Base-by-base conservation (phyloP, 2,888 invertebrate genomes). In the Chymomyza fuscimana region DNA sequence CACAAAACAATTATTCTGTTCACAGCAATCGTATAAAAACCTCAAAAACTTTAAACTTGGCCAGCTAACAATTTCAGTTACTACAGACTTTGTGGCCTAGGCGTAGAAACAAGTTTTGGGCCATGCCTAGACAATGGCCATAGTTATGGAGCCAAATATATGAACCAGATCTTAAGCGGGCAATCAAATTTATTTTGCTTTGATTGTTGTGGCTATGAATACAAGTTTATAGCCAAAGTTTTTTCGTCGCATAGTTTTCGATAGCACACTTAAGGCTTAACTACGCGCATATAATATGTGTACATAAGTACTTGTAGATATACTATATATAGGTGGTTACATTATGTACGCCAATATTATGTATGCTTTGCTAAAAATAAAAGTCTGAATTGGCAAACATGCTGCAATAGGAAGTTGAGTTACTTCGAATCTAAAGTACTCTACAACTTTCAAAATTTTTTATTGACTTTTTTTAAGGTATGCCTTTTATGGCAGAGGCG, bases 381-480 rank as follows among this genome's bases (percentile, higher is more conserved):
- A 80, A 72, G 73, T 78, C 68, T 84, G 84, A 86, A 83, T 83
- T 83, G 83, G 83, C 83, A 79, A 86, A 83, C 82, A 83, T 80
- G 83, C 87, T 83, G 86, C 84, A 86, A 29, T 83, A 46, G 40
- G 40, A 46, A 46, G 4, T 12, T 46, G 7, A 46, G 40, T 4
- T 1, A 12, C 5, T 46, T 46, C 12, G 40, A 12, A 46, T 46
- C 10, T 10, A 12, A 10, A 46, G 40, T 46, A 46, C 40, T 12
- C 12, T 46, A 7, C 6, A 12, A 46, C 40, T 46, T 46, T 46
- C 40, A 12, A 46, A 36, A 46, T 12, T 12, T 46, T 5, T 32
- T 7, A 32, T 5, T 9, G 1, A 32, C 4, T 32, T 5, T 32
- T 32, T 32, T 32, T 7, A 4, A 46, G 40, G 12, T 46, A 9